A percentile compares a stretch with the other conserved stretches of the same genome.
phyloP scores from a whole-genome alignment of 2,113 vertebrate species.

The Corythaeola cristata region DNA sequence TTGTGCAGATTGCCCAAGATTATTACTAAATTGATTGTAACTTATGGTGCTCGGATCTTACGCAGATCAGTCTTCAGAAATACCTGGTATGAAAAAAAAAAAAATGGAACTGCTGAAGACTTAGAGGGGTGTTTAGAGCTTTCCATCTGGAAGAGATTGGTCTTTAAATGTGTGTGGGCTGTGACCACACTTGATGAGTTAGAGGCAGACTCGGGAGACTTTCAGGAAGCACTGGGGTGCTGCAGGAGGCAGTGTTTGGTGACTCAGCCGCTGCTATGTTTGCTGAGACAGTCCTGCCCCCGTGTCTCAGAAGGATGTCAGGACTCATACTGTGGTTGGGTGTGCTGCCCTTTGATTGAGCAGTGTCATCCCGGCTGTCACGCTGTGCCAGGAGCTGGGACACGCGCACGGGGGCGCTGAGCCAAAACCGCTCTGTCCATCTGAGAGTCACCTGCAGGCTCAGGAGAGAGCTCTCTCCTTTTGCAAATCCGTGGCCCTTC shows the following conservation, averaged over 20 bases:
- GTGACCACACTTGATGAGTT: neutral
- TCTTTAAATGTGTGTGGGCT: neutral
- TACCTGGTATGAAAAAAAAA: neutral
- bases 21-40: neutral
- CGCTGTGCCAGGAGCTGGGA: neutral
- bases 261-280: neutral
- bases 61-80: neutral
- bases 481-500: neutral
- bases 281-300: neutral
- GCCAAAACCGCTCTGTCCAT: neutral
- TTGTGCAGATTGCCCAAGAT: neutral
- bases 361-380: rapidly evolving
- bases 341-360: rapidly evolving
- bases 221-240: neutral
- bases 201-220: rapidly evolving
- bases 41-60: neutral
- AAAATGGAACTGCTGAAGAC: neutral
- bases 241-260: neutral
- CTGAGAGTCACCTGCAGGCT: neutral
- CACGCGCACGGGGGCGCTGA: neutral
- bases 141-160: neutral
- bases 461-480: neutral
- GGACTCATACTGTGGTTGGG: neutral
- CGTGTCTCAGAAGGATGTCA: rapidly evolving
- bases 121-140: neutral